Evolutionary conservation across 2,888 invertebrate genomes (phyloP).

Genomic region (Spilarctia lutea): DNA sequence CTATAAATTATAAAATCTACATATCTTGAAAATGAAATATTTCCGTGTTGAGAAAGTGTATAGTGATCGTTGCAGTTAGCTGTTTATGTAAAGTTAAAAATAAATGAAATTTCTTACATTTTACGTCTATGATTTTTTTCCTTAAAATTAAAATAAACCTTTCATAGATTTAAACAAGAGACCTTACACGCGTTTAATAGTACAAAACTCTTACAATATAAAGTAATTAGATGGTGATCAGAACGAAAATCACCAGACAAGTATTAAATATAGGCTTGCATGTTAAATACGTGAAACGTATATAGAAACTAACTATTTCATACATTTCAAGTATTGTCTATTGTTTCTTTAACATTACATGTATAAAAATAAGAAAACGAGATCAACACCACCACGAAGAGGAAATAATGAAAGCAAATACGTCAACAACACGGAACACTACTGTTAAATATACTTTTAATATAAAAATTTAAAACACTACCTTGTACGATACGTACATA

Average conservation of each 20-base stretch:
- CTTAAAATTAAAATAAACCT: background rate
- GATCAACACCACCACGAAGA: background rate
- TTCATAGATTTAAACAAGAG: background rate
- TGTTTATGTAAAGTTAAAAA: constrained; percentile 78
- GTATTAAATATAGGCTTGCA: background rate
- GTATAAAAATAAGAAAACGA: background rate
- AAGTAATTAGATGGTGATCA: background rate
- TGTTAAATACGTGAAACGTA: too few species aligned
- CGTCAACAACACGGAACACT: background rate
- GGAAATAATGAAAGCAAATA: background rate
- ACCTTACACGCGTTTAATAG: too few species aligned
- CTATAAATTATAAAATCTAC: constrained; percentile 24
- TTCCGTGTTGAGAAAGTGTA: constrained; percentile 48
- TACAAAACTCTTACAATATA: background rate
- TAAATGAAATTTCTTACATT: constrained; percentile 72
- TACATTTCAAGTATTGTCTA: background rate
- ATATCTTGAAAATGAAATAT: constrained; percentile 52
- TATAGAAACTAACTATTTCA: background rate
- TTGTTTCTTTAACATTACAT: background rate
- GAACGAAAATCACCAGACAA: background rate
- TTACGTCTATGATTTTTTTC: background rate
- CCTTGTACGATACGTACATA: background rate
- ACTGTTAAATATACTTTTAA: background rate
- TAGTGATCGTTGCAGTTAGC: constrained; percentile 73
- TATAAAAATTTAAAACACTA: background rate